Base-by-base conservation (phyloP, 1,140 invertebrate genomes). In the Maniola jurtina region DNA sequence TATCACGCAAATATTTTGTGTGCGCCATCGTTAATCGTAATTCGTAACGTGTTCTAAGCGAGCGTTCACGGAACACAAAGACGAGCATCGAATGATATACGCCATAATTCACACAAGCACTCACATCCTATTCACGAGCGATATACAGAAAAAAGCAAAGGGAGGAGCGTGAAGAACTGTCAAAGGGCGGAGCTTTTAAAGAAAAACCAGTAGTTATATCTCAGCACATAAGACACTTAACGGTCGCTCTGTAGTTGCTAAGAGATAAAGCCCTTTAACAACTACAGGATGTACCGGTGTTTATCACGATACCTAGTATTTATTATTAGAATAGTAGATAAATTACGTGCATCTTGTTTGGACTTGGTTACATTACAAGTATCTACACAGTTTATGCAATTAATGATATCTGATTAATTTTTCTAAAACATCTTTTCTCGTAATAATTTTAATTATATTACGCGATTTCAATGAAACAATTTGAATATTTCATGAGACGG, bases 81-180 rank as follows among this genome's bases (percentile, higher is more conserved):
- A 66, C 67, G 71, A 80, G 66, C 71, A 75, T 72, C 76, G 79
- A 81, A 84, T 84, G 76, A 81, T 64, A 72, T 38, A 69, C 70
- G 69, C 65, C 68, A 72, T 76, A 76, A 80, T 80, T 85, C 77
- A 78, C 57, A 72, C 73, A 66, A 77, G 72, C 61, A 57, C 77
- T 78, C 67, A 77, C 70, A 70, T 77, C 67, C 71, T 77, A 79
- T 79, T 85, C 75, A 87, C 80, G 80, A 79, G 78, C 77, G 80
- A 74, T 72, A 73, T 71, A 76, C 57, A 68, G 67, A 71, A 79
- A 82, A 81, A 87, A 80, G 69, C 76, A 80, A 81, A 88, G 81
- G 88, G 86, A 88, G 86, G 88, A 86, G 88, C 80, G 75, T 69
- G 16, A 60, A 81, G 77, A 86, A 80, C 69, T 73, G 71, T 73